A percentile compares a stretch with the other conserved stretches of the same genome.
These are phyloP conservation scores for Drosophila paranaensis DNA, from an alignment of 2,888 invertebrate species.

Conservation along the genomic window DNA sequence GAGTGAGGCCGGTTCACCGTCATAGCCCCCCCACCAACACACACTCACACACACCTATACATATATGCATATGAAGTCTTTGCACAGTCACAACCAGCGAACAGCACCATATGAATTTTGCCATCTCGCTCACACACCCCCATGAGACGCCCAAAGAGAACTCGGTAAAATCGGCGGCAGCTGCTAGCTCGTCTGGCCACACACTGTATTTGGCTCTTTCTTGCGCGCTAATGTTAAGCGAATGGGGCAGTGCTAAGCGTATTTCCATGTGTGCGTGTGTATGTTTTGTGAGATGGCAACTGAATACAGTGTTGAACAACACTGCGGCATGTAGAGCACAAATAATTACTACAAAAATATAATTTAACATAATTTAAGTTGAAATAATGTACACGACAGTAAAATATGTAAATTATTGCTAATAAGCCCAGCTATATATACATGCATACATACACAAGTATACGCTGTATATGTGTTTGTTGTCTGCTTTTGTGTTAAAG, in stretches of 20 bases:
- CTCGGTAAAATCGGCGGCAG: conserved; percentile 46
- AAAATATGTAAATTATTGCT: conserved; percentile 49
- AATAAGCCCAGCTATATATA: conserved; percentile 12
- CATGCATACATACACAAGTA: neutral
- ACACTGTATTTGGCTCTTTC: conserved; percentile 63
- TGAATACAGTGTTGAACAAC: conserved; percentile 64
- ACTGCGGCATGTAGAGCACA: conserved; percentile 34
- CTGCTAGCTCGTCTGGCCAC: conserved; percentile 44
- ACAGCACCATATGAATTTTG: conserved; percentile 30
- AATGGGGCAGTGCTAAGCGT: conserved; percentile 73
- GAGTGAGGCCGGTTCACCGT: conserved; percentile 65
- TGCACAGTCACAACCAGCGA: conserved; percentile 36
- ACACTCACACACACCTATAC: conserved; percentile 46
- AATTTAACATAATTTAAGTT: conserved; percentile 67
- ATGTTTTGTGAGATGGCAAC: conserved; percentile 51
- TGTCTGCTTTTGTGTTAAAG: conserved; percentile 30
- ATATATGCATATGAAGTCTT: conserved; percentile 20
- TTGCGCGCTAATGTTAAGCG: conserved; percentile 33
- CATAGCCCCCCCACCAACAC: conserved; percentile 63
- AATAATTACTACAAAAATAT: conserved; percentile 72
- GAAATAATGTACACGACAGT: conserved; percentile 27
- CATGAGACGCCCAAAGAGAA: conserved; percentile 47
- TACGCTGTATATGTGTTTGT: neutral
- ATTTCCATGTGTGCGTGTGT: conserved; percentile 31
- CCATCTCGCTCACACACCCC: conserved; percentile 59